Base-by-base conservation (phyloP, 2,113 vertebrate species). In the Coptodon bakossiorum region DNA sequence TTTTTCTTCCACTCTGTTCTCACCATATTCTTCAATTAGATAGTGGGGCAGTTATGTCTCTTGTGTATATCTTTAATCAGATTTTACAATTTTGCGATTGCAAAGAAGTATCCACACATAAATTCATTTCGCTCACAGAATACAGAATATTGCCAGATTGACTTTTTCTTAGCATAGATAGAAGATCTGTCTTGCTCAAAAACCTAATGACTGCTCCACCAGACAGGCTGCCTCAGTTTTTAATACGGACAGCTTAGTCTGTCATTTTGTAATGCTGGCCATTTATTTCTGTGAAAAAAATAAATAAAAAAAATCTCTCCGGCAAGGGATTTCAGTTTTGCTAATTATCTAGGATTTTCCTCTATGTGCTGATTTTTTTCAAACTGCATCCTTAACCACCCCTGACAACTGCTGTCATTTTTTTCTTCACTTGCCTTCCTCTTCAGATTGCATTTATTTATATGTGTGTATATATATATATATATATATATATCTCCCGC, bases 331-430 rank as follows among this genome's bases (percentile, higher is more conserved):
- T 91, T 89, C 85, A 89, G 57, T 66, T 90, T 88, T 61, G 86
- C 86, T 93, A 90, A 91, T 94, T 94, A 93, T 93, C 82, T 84
- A 16, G 73, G 54, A 76, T 89, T 76, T 76, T 71, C 38, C 13
- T 71, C 66, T 8, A 71, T 24, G 38, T 71, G 66, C 38, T 40
- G 36, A 24, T 13, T 86, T 83, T 84, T 90, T 86, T 84, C 83
- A 84, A 88, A 78, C 50, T 78, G 80, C 53, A 73, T 86, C 85
- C 89, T 85, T 73, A 92, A 93, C 86, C 54, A 84, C 91, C 71
- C 19, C 66, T 88, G 88, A 87, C 92, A 90, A 86, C 83, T 94
- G 85, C 31, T 9, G 22, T 85, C 86, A 90, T 61, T 84, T 89
- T 80, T 82, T 90, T 85, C 68, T 40, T 82, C 81, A 27, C 45